Evolutionary conservation across 2,888 invertebrate genomes (phyloP).

Genomic region (Cosmia trapezina): DNA sequence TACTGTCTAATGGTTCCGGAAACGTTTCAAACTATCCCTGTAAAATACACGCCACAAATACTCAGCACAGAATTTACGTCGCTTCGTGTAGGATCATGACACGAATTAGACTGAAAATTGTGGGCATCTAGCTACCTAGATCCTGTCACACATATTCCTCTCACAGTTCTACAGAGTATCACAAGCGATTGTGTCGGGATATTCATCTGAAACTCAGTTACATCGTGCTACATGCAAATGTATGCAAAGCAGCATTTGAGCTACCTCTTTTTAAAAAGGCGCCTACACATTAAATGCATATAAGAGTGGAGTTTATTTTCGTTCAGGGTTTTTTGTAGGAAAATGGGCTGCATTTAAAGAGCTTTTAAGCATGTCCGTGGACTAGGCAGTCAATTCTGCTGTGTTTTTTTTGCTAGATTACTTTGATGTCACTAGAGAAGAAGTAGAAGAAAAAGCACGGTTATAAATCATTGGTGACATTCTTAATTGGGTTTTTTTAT

Average conservation of each 20-base stretch:
- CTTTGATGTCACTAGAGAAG: not conserved
- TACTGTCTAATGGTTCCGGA: not conserved
- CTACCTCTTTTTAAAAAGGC: slow-evolving; percentile 45
- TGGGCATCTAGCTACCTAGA: slow-evolving; percentile 6
- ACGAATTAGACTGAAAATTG: slow-evolving; percentile 36
- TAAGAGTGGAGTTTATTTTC: slow-evolving; percentile 33
- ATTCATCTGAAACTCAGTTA: slow-evolving; percentile 53
- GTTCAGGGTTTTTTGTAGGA: slow-evolving; percentile 18
- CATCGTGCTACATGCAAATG: slow-evolving; percentile 58
- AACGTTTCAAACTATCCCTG: not conserved
- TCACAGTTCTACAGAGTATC: slow-evolving; percentile 7
- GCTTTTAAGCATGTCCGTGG: not conserved
- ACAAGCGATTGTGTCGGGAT: slow-evolving; percentile 50
- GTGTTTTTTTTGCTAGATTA: not conserved
- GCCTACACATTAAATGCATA: slow-evolving; percentile 36
- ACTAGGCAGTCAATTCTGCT: not conserved
- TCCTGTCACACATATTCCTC: slow-evolving; percentile 26
- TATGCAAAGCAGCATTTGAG: slow-evolving; percentile 55
- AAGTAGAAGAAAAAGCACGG: not conserved
- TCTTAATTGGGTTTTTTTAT: not conserved
- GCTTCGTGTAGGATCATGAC: slow-evolving; percentile 1
- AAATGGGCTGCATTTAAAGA: slow-evolving; percentile 27
- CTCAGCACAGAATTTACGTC: slow-evolving; percentile 1
- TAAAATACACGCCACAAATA: not conserved
- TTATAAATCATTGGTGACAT: not conserved